Base-by-base conservation (phyloP, 2,888 invertebrate genomes). In the Ophion ellenae region DNA sequence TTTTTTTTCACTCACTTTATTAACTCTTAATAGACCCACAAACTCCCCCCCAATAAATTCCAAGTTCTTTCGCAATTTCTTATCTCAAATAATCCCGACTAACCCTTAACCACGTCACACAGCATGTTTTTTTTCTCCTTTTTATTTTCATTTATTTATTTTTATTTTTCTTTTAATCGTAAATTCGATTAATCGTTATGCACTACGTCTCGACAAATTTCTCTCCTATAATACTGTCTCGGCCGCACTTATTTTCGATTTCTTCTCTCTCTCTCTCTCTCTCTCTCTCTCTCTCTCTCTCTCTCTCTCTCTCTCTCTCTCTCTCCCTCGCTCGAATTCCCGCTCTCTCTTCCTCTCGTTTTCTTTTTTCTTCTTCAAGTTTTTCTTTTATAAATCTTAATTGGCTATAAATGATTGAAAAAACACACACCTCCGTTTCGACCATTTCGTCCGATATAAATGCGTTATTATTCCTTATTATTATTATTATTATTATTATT, bases 331-430 rank as follows among this genome's bases (percentile, higher is more conserved):
- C 28, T 28, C 28, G 28, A 28, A 28, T 28, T 28, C 28, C 1
- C 28, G 57, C 57, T 14, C 76, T 57, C 71, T 66, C 59, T 74
- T 28, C 75, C 61, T 40, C 36, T 47, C 53, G 61, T 64, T 40
- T 77, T 32, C 57, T 66, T 76, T 74, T 69, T 70, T 77, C 59
- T 71, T 75, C 70, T 45, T 75, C 28, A 59, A 36, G 61, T 66
- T 73, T 78, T 70, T 74, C 85, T 83, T 75, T 87, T 85, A 87
- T 85, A 85, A 85, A 83, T 85, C 83, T 81, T 85, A 85, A 85
- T 83, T 85, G 79, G 75, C 85, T 85, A 85, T 85, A 85, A 85
- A 85, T 82, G 85, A 85, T 85, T 85, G 85, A 85, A 85, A 85
- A 85, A 85, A 85, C 85, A 85, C 82, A 85, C 79, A 28, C 28